Conservation (phyloP, 2,113 vertebrate genomes). For the Ardeotis arabs region DNA sequence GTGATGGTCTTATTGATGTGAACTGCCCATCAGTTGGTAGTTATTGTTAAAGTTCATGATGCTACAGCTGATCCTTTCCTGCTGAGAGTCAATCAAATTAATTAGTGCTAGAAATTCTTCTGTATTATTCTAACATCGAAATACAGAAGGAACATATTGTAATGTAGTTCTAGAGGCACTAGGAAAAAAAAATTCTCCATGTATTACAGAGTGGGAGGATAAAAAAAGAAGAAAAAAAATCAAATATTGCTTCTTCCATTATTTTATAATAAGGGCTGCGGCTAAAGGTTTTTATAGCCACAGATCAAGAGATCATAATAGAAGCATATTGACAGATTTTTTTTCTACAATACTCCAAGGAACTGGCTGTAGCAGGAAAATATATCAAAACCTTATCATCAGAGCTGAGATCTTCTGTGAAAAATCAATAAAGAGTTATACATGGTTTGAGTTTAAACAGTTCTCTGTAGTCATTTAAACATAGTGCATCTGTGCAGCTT, state of each 20-base stretch:
- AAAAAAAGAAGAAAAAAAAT: constrained; percentile 59
- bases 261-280: constrained; percentile 93
- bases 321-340: constrained; percentile 99
- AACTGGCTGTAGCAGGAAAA: constrained; percentile 93
- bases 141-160: constrained; percentile 69
- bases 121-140: constrained; percentile 78
- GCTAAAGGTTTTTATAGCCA: constrained; percentile 96
- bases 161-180: constrained; percentile 78
- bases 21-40: constrained; percentile 88
- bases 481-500: constrained; percentile 89
- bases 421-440: constrained; percentile 99
- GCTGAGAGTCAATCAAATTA: constrained; percentile 93
- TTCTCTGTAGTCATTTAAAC: constrained; percentile 99
- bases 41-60: constrained; percentile 87
- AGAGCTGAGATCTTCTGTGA: constrained; percentile 96
- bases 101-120: constrained; percentile 87
- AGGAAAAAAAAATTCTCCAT: constrained; percentile 64
- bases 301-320: constrained; percentile 99
- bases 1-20: constrained; percentile 90
- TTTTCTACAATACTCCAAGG: constrained; percentile 91
- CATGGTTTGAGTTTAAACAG: constrained; percentile 99
- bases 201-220: constrained; percentile 64
- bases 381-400: constrained; percentile 99
- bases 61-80: constrained; percentile 87
- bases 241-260: constrained; percentile 86